Percentiles rank a stretch among this genome's conserved stretches.
phyloP scores from a whole-genome alignment of 2,113 vertebrate species.

The Engystomops pustulosus region DNA sequence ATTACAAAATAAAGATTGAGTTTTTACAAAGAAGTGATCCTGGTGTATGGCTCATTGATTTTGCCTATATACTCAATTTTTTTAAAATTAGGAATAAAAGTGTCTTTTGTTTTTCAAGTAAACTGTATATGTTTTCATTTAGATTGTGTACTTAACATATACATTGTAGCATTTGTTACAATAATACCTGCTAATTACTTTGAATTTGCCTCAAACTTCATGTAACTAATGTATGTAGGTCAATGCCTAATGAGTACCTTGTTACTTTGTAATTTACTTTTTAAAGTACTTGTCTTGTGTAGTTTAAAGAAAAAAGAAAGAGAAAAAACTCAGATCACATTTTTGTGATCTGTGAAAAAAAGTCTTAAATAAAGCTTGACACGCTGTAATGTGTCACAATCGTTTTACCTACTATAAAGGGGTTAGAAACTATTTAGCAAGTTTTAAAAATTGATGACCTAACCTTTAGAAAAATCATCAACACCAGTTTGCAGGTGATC shows the following conservation, averaged over 20 bases:
- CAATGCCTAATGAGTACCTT: not conserved
- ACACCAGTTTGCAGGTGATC: too few relatives aligned
- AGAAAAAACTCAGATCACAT: not conserved
- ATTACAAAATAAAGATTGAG: too few relatives aligned
- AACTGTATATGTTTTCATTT: too few relatives aligned
- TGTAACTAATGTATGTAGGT: slow-evolving; percentile 14
- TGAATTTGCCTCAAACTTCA: not conserved
- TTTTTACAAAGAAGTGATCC: too few relatives aligned
- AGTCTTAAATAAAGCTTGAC: not conserved
- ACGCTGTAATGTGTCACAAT: not conserved
- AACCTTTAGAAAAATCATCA: too few relatives aligned
- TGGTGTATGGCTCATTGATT: too few relatives aligned
- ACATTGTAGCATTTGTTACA: not conserved
- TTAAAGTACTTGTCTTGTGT: not conserved
- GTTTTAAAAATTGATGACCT: too few relatives aligned
- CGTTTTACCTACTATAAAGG: too few relatives aligned
- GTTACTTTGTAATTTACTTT: slow-evolving; percentile 15
- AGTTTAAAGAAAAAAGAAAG: not conserved
- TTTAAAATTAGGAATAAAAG: too few relatives aligned
- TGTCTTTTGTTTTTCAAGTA: too few relatives aligned
- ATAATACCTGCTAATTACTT: not conserved
- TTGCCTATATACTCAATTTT: too few relatives aligned
- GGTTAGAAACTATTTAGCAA: too few relatives aligned
- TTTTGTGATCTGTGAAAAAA: not conserved
- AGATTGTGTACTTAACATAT: not conserved